These are phyloP conservation scores for Melanotaenia boesemani DNA, from an alignment of 2,797 vertebrate genomes.

Conservation along the genomic window DNA sequence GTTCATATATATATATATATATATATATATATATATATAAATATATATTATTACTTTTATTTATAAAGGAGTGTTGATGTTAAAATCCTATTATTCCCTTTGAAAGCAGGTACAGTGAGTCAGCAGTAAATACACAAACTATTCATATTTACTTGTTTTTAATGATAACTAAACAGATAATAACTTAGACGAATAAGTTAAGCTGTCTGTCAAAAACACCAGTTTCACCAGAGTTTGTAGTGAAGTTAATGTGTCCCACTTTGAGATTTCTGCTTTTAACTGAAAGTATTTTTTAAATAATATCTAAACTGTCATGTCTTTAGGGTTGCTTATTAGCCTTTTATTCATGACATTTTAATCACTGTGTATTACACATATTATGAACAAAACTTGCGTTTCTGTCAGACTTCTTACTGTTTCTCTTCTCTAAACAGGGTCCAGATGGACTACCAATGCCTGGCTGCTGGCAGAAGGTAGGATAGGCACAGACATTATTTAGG, in stretches of 20 bases:
- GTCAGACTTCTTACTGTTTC: slow-evolving; percentile 42
- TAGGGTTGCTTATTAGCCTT: neutral
- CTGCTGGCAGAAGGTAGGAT: slow-evolving; percentile 98
- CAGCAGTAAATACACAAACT: neutral
- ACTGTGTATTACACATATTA: neutral
- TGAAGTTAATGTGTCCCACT: neutral
- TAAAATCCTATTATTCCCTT: neutral
- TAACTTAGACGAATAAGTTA: neutral
- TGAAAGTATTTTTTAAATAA: neutral
- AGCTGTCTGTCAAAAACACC: neutral
- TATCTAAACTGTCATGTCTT: slow-evolving; percentile 4
- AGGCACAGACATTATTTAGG: neutral
- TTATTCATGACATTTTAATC: neutral
- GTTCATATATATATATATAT: neutral
- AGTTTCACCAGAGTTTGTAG: too few relatives aligned
- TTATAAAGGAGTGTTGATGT: too few relatives aligned
- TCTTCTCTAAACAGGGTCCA: slow-evolving; percentile 88
- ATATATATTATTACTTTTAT: too few relatives aligned
- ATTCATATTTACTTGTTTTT: neutral
- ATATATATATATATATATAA: too few relatives aligned
- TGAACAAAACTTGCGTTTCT: neutral
- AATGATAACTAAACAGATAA: neutral
- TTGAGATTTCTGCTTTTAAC: slow-evolving; percentile 5
- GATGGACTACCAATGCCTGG: slow-evolving; percentile 99
- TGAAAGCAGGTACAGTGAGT: neutral